Evolutionary conservation across 2,888 invertebrate genomes (phyloP).

Genomic region (Cephus nigrinus): DNA sequence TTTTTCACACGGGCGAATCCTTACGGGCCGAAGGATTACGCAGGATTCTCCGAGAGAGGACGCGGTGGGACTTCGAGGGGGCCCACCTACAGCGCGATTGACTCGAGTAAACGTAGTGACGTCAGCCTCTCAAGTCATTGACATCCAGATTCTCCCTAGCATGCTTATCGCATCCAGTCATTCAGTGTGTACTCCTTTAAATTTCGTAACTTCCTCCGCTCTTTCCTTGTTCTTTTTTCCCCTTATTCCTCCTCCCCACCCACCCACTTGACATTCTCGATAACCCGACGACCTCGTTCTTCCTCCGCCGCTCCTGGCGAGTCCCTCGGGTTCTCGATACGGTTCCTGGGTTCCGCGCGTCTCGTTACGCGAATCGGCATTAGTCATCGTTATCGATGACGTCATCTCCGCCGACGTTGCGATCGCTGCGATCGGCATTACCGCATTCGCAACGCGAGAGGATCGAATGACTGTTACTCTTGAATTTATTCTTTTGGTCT

Average conservation of each 20-base stretch:
- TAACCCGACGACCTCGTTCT: background rate
- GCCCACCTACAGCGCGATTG: background rate
- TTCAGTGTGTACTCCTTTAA: background rate
- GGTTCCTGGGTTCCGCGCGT: background rate
- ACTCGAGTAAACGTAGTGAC: background rate
- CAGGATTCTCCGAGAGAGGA: background rate
- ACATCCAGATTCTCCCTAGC: background rate
- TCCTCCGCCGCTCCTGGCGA: background rate
- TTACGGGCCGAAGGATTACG: background rate
- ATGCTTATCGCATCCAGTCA: background rate
- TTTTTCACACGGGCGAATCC: background rate
- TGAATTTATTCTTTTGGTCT: background rate
- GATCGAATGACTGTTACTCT: background rate
- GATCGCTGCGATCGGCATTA: background rate
- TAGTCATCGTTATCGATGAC: background rate
- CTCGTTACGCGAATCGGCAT: constrained; percentile 3
- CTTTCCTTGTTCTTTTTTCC: background rate
- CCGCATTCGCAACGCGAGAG: background rate
- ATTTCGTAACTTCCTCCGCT: background rate
- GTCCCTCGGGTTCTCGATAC: background rate
- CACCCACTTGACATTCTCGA: background rate
- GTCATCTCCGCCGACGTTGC: background rate
- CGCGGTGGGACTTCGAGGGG: background rate
- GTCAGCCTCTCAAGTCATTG: background rate
- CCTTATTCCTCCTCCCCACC: background rate